Conservation (phyloP, 2,113 vertebrate species). For the Polypterus bichir region DNA sequence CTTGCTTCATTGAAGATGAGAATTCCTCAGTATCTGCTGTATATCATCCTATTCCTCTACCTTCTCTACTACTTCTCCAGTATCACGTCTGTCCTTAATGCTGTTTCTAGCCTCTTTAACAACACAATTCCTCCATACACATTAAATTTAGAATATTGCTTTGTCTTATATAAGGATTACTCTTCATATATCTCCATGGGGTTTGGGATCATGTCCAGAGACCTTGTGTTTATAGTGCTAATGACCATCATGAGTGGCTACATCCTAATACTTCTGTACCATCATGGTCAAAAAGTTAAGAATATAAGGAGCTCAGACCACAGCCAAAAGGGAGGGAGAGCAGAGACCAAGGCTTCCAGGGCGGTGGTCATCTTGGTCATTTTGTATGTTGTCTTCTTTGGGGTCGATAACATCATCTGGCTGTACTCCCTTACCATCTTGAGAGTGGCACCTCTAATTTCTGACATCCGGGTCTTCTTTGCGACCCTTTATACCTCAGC, state of each 20-base stretch:
- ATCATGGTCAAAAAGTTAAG: constrained; percentile 4
- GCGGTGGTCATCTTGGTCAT: constrained; percentile 14
- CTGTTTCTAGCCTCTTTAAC: constrained; percentile 1
- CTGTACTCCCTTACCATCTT: constrained; percentile 10
- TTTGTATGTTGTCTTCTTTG: constrained; percentile 15
- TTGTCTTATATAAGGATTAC: constrained; percentile 10
- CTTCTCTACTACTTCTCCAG: constrained; percentile 5
- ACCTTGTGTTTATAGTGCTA: constrained; percentile 13
- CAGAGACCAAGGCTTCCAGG: constrained; percentile 13
- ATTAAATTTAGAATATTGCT: constrained; percentile 11
- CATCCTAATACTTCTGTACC: constrained; percentile 14
- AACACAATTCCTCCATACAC: constrained; percentile 13
- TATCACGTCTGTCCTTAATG: constrained; percentile 7
- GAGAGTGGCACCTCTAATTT: constrained; percentile 5
- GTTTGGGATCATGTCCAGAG: constrained; percentile 9
- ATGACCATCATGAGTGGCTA: constrained; percentile 15
- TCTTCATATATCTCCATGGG: constrained; percentile 10
- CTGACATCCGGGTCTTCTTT: constrained; percentile 11
- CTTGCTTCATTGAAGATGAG: constrained; percentile 9
- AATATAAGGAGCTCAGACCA: constrained; percentile 8
- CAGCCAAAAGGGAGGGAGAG: neutral
- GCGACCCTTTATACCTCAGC: constrained; percentile 8
- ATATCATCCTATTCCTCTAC: constrained; percentile 6
- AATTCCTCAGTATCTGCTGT: constrained; percentile 4
- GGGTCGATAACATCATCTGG: constrained; percentile 19